A percentile compares a stretch with the other conserved stretches of the same genome.
Evolutionary conservation across 2,113 vertebrate species (phyloP).

Genomic region (Nanorana parkeri): DNA sequence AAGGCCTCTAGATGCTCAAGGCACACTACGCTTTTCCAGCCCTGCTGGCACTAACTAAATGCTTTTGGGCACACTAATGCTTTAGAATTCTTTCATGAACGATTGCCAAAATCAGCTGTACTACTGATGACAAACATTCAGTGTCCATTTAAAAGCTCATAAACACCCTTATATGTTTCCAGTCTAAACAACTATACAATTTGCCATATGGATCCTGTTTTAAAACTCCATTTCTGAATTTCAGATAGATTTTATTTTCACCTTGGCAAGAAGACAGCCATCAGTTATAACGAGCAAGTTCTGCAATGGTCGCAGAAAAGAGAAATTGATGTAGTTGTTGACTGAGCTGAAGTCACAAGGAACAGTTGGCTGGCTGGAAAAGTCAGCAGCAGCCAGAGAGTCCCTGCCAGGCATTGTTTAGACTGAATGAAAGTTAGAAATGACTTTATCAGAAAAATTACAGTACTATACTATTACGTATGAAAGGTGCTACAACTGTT

Average conservation of each 20-base stretch:
- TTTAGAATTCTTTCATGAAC: no score
- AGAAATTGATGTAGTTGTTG: constrained; percentile 14
- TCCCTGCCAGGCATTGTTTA: constrained; percentile 50
- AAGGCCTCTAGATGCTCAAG: no score
- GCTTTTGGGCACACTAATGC: no score
- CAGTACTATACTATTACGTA: constrained; percentile 24
- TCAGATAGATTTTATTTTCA: neutral
- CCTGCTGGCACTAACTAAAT: no score
- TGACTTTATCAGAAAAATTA: constrained; percentile 43
- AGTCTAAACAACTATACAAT: neutral
- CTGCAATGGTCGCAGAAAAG: constrained; percentile 17
- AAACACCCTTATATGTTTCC: neutral
- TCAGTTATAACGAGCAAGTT: neutral
- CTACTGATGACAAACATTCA: neutral
- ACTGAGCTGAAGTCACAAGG: neutral
- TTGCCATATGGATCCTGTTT: neutral
- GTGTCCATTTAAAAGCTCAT: neutral
- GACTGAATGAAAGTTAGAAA: constrained; percentile 41
- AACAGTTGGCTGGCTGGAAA: constrained; percentile 35
- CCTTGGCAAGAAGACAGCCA: neutral
- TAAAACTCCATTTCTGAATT: neutral
- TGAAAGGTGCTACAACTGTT: constrained; percentile 41
- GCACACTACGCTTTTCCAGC: no score
- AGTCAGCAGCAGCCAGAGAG: constrained; percentile 9
- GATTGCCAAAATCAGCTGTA: neutral